A percentile compares a stretch with the other conserved stretches of the same genome.
These are phyloP conservation scores for Hypsopygia costalis DNA, from an alignment of 2,888 invertebrate species.

Conservation along the genomic window DNA sequence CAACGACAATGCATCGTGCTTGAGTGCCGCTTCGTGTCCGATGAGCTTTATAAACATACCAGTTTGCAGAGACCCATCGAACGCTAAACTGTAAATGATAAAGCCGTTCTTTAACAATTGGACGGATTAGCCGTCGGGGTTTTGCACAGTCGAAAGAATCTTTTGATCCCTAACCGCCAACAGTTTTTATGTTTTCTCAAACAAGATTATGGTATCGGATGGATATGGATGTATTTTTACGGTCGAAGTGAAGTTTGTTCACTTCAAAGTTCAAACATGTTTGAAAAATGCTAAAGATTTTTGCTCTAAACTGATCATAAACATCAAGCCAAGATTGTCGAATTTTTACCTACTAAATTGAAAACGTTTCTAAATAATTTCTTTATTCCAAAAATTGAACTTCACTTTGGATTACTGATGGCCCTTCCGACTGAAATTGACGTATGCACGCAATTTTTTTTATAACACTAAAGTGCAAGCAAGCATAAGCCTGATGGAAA, in stretches of 20 bases:
- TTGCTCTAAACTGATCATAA: no score
- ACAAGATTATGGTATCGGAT: conserved; percentile 14
- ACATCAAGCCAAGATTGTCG: no score
- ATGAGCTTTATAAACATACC: conserved; percentile 39
- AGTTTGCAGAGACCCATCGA: conserved; percentile 20
- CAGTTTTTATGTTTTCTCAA: conserved; percentile 25
- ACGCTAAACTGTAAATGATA: conserved; percentile 11
- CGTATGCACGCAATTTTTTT: no score
- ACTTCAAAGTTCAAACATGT: no score
- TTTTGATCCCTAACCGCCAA: conserved; percentile 44
- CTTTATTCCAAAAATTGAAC: no score
- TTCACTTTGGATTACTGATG: no score
- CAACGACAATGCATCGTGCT: conserved; percentile 42
- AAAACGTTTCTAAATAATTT: no score
- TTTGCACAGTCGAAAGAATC: conserved; percentile 48
- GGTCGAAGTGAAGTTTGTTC: not conserved
- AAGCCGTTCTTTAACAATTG: conserved; percentile 26
- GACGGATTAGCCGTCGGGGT: conserved; percentile 38
- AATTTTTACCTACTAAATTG: no score
- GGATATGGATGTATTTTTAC: not conserved
- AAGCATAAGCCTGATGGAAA: no score
- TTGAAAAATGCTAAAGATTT: no score
- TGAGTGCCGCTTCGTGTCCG: conserved; percentile 47
- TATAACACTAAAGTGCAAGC: no score
- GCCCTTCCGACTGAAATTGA: no score